phyloP scores from a whole-genome alignment of 2,797 vertebrate genomes.

The Chromobotia macracanthus region DNA sequence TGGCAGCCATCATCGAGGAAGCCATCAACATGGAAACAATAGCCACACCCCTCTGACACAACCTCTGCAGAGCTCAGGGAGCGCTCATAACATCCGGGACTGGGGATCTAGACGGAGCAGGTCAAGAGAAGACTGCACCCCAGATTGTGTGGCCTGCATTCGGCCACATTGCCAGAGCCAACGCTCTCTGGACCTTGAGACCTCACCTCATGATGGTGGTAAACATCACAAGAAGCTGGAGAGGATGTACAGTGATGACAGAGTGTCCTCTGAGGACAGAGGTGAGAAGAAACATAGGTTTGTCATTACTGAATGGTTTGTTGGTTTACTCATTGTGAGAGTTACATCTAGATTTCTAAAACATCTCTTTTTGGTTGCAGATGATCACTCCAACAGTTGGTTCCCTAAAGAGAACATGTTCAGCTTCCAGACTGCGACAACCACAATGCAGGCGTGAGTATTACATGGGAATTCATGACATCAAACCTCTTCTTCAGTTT shows the following conservation, averaged over 20 bases:
- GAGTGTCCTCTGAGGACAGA: constrained; percentile 75
- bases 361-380: constrained; percentile 73
- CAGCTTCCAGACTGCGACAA: constrained; percentile 94
- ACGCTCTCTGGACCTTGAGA: constrained; percentile 87
- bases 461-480: constrained; percentile 4
- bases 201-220: constrained; percentile 68
- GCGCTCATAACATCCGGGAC: constrained; percentile 78
- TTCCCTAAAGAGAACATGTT: constrained; percentile 97
- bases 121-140: constrained; percentile 85
- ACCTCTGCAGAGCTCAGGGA: constrained; percentile 80
- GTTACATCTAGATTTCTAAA: background rate
- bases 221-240: constrained; percentile 87
- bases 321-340: background rate
- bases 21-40: constrained; percentile 62
- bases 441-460: constrained; percentile 99
- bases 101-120: constrained; percentile 81
- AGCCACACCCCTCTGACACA: constrained; percentile 64
- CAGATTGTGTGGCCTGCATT: constrained; percentile 76
- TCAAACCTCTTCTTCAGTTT: constrained; percentile 1
- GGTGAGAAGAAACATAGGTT: constrained; percentile 53
- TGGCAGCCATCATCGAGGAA: constrained; percentile 66
- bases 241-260: constrained; percentile 92
- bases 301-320: background rate
- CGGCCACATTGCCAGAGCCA: constrained; percentile 78
- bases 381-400: constrained; percentile 88